These are phyloP conservation scores for Megaptera novaeangliae DNA, from an alignment of 2,113 vertebrate species.

Conservation along the genomic window DNA sequence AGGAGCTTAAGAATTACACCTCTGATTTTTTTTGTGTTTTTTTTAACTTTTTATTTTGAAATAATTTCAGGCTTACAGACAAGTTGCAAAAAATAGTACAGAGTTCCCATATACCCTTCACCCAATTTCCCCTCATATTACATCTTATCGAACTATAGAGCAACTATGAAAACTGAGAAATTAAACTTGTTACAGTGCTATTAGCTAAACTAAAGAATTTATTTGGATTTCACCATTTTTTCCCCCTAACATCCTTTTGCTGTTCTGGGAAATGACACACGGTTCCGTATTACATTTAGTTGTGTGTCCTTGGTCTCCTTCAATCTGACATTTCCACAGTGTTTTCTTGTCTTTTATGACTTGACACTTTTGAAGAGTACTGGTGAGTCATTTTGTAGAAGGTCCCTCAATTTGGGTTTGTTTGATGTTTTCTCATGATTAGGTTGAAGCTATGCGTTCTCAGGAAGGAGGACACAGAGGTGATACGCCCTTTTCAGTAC, in stretches of 20 bases:
- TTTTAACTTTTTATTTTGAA: slow-evolving; percentile 34
- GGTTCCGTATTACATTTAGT: not conserved
- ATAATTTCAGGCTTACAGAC: not conserved
- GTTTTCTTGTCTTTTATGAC: not conserved
- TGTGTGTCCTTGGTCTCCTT: not conserved
- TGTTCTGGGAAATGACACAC: not conserved
- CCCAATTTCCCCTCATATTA: not conserved
- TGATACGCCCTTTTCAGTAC: not conserved
- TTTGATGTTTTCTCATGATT: not conserved
- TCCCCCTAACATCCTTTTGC: not conserved
- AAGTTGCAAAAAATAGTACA: not conserved
- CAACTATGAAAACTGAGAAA: not conserved
- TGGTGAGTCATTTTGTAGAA: not conserved
- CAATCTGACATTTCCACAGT: not conserved
- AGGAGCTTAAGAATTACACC: not conserved
- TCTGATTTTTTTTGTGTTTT: not conserved
- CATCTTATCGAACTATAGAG: not conserved
- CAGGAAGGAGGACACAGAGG: not conserved
- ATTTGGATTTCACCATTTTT: not conserved
- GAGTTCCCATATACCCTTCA: not conserved
- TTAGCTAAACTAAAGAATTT: not conserved
- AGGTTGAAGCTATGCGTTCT: not conserved
- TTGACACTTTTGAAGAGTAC: not conserved
- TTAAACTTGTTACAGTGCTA: not conserved
- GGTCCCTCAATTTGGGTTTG: not conserved